phyloP scores from a whole-genome alignment of 2,888 invertebrate species.

The Tetheella fluctuosa region DNA sequence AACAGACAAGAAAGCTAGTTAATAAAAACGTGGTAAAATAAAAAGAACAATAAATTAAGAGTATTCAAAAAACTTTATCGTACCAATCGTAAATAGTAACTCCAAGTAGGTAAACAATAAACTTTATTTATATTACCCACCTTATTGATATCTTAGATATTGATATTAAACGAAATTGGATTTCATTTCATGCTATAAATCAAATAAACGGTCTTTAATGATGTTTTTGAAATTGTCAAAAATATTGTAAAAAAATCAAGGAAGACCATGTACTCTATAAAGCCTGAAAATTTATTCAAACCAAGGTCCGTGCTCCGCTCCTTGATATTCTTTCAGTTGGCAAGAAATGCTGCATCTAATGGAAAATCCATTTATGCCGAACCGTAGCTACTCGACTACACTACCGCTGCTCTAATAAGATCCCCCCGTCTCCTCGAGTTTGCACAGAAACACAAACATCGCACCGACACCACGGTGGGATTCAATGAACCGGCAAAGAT shows the following conservation, averaged over 20 bases:
- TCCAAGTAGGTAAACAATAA: conserved; percentile 5
- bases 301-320: conserved; percentile 29
- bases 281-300: conserved; percentile 44
- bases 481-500: conserved; percentile 37
- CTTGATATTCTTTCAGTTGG: conserved; percentile 43
- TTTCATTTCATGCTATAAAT: conserved; percentile 9
- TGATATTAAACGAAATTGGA: not conserved
- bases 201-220: conserved; percentile 7
- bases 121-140: not conserved
- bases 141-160: conserved; percentile 3
- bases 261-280: conserved; percentile 32
- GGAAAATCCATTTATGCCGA: conserved; percentile 65
- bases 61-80: not conserved
- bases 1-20: too few species aligned
- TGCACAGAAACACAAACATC: conserved; percentile 33
- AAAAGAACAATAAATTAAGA: not conserved
- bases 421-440: conserved; percentile 33
- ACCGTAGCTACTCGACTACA: conserved; percentile 42
- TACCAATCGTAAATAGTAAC: not conserved
- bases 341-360: conserved; percentile 52
- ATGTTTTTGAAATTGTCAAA: not conserved
- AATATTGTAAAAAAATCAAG: conserved; percentile 19
- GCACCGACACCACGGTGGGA: conserved; percentile 17
- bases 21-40: too few species aligned
- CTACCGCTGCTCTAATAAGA: conserved; percentile 44